Evolutionary conservation across 2,113 vertebrate genomes (phyloP), one percentile per base, ranked within the genome.

Genomic region (Thermophis baileyi): DNA sequence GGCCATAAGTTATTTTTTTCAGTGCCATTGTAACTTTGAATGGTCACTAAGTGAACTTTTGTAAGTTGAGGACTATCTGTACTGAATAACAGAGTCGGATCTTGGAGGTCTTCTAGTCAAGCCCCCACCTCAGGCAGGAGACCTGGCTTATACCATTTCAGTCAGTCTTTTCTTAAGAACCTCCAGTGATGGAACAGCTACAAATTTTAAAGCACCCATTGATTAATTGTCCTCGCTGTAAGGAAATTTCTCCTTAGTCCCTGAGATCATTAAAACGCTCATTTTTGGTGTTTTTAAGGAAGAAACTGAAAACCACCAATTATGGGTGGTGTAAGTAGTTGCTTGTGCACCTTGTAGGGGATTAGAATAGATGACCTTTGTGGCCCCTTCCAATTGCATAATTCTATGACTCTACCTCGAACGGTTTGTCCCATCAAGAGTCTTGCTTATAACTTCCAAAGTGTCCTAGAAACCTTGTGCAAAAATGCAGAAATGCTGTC

Each of bases 401-500:
- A 63, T 63, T 30, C 10, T 63, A 30, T 30, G 60, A n/a, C 25
- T 63, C 60, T 14, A n/a, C 12, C 60, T n/a, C 0, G 11, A 69
- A n/a, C 30, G 0, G 60, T 4, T 69, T n/a, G 12, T n/a, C 30
- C 60, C 60, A n/a, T n/a, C 11, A 14, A 16, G 30, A 16, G 11
- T 14, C 11, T 14, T n/a, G 11, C 63, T 69, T 69, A 2, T 16
- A 69, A 69, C 12, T 69, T n/a, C 4, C 22, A 40, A 11, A 53
- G 27, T 24, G n/a, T 14, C 40, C 20, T 9, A 0, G 69, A 85
- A 4, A 55, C 47, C 12, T 57, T 35, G 87, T 35, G 57, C 47
- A n/a, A 8, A 7, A 0, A 0, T 27, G n/a, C 0, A 40, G 6
- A 6, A 0, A 0, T 18, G 35, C 0, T 4, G 0, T 0, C 18